These are phyloP conservation scores for Symphodus melops DNA, from an alignment of 2,113 vertebrate genomes.

Conservation along the genomic window DNA sequence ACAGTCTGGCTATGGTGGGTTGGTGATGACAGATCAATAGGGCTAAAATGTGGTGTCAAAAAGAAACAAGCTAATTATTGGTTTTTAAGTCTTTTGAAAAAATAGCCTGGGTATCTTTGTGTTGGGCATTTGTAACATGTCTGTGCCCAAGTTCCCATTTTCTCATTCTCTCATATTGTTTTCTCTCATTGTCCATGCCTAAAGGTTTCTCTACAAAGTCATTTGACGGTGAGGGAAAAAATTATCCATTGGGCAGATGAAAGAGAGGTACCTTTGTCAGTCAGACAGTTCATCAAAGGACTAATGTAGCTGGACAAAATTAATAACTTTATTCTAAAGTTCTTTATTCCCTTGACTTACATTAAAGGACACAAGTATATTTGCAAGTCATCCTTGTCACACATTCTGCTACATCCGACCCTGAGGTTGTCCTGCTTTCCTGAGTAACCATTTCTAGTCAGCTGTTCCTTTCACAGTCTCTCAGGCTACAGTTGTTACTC, in stretches of 20 bases:
- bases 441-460: slow-evolving; percentile 20
- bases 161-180: neutral
- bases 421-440: slow-evolving; percentile 13
- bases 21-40: too few relatives aligned
- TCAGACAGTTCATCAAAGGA: slow-evolving; percentile 16
- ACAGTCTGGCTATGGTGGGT: too few relatives aligned
- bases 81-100: too few relatives aligned
- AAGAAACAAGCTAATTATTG: too few relatives aligned
- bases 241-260: slow-evolving; percentile 8
- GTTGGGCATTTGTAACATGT: neutral
- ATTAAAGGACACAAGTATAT: neutral
- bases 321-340: slow-evolving; percentile 25
- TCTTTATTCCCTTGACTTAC: slow-evolving; percentile 14
- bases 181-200: neutral
- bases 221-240: neutral
- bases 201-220: slow-evolving; percentile 17
- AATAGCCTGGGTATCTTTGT: too few relatives aligned
- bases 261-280: slow-evolving; percentile 19
- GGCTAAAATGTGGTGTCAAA: too few relatives aligned
- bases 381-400: slow-evolving; percentile 7
- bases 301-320: slow-evolving; percentile 9
- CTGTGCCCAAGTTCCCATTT: neutral
- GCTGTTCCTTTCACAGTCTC: slow-evolving; percentile 25
- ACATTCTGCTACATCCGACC: neutral
- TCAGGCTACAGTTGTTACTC: slow-evolving; percentile 34